A percentile compares a stretch with the other conserved stretches of the same genome.
phyloP scores from a whole-genome alignment of 2,797 vertebrate species.

The Megalops cyprinoides region DNA sequence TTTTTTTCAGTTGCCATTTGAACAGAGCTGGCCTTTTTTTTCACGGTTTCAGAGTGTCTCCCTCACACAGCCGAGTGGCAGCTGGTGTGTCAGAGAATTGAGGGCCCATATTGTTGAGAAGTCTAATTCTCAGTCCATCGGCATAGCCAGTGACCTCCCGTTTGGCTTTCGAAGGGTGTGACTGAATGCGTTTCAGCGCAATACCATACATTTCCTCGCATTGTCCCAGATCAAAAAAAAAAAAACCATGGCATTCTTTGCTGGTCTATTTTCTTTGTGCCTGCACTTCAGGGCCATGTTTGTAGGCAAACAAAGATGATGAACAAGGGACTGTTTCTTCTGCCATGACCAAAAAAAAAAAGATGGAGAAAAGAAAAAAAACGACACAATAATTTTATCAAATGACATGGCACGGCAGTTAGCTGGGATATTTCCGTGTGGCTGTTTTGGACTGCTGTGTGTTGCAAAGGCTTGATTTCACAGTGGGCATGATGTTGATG shows the following conservation, averaged over 20 bases:
- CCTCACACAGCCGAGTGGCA: slow-evolving; percentile 41
- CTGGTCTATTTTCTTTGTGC: background rate
- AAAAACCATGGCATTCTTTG: too few species aligned
- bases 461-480: slow-evolving; percentile 63
- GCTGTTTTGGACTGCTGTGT: slow-evolving; percentile 27
- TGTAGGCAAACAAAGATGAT: background rate
- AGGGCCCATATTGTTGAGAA: slow-evolving; percentile 54
- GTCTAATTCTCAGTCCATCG: slow-evolving; percentile 56
- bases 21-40: background rate
- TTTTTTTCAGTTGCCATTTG: background rate
- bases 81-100: slow-evolving; percentile 57
- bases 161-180: background rate
- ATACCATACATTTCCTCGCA: background rate
- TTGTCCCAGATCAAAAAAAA: background rate
- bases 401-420: background rate
- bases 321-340: background rate
- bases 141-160: slow-evolving; percentile 48
- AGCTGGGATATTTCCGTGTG: background rate
- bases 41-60: background rate
- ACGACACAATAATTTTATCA: background rate
- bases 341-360: background rate
- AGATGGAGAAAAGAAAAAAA: background rate
- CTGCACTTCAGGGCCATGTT: background rate
- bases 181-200: background rate
- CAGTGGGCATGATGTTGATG: slow-evolving; percentile 53